Conservation (phyloP, 1,140 invertebrate genomes). For the Drosophila sulfurigaster region DNA sequence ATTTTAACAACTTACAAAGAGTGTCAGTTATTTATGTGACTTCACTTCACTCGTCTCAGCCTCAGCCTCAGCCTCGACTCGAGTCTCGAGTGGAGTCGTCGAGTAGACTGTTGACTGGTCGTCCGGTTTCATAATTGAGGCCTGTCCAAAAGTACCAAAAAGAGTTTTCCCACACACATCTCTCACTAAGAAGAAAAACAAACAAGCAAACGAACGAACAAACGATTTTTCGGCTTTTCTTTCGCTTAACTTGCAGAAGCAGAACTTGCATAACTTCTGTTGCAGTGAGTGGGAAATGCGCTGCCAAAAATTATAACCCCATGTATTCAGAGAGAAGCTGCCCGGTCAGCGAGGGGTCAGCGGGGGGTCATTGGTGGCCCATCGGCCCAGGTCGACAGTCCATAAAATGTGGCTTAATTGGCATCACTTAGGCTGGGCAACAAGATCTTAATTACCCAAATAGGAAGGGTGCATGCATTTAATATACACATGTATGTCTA, state of each 20-base stretch:
- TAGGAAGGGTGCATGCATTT: constrained; percentile 6
- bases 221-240: constrained; percentile 40
- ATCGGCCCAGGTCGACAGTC: constrained; percentile 15
- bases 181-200: constrained; percentile 27
- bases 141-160: constrained; percentile 25
- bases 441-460: constrained; percentile 74
- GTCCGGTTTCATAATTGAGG: constrained; percentile 63
- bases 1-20: constrained; percentile 67
- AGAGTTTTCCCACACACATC: constrained; percentile 50
- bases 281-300: constrained; percentile 47
- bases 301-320: constrained; percentile 54
- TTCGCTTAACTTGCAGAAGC: constrained; percentile 51
- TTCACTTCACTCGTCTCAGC: constrained; percentile 27
- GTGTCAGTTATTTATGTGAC: constrained; percentile 69
- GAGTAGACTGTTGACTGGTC: constrained; percentile 2
- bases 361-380: background rate
- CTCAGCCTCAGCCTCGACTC: too few relatives aligned
- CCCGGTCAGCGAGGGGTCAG: background rate
- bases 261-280: constrained; percentile 72
- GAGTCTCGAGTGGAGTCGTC: too few relatives aligned
- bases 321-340: constrained; percentile 20
- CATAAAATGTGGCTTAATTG: constrained; percentile 75
- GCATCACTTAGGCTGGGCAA: constrained; percentile 70
- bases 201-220: constrained; percentile 20
- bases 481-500: background rate